Evolutionary conservation across 2,888 invertebrate species (phyloP), one percentile per base, ranked within the genome.

Genomic region (Diplolepis rosae): DNA sequence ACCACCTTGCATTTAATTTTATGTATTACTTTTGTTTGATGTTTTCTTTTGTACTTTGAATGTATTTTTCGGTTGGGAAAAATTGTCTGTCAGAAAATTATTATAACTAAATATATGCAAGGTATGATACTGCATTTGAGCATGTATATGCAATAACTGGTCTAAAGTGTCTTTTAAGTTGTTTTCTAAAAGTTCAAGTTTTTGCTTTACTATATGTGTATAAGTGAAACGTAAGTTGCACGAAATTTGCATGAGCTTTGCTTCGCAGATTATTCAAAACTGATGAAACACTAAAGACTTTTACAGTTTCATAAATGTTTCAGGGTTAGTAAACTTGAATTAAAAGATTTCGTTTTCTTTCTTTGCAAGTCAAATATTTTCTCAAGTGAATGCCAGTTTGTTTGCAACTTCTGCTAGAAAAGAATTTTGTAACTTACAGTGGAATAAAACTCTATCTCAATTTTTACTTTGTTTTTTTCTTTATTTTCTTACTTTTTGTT

Each of bases 231-330:
- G 7, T 15, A 18, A 54, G 54, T 54, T 4, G 54, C 54, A 54
- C 54, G 54, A 54, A 28, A 54, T 30, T 30, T 18, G 54, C 54
- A 54, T 54, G 54, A 30, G 54, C 54, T 54, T 54, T 54, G 54
- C 54, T 30, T n/a, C 30, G 54, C 54, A 50, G 24, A 22, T 54
- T 54, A 30, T 15, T 30, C 5, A 54, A 54, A 9, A 54, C 15
- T 54, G 7, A 30, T 54, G 54, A 54, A 54, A 32, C 15, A 28
- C 18, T 54, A n/a, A 15, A 54, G n/a, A 15, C 9, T 13, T 35
- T 35, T n/a, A 24, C 24, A 50, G 27, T 50, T 4, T 50, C 9
- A 27, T 2, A 50, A 50, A 18, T 27, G 11, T 11, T 50, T 13
- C 39, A 39, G 39, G 39, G 13, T 39, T 39, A 13, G 9, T 39